Conservation (phyloP, 1,140 invertebrate genomes). For the Sycophila sp. region DNA sequence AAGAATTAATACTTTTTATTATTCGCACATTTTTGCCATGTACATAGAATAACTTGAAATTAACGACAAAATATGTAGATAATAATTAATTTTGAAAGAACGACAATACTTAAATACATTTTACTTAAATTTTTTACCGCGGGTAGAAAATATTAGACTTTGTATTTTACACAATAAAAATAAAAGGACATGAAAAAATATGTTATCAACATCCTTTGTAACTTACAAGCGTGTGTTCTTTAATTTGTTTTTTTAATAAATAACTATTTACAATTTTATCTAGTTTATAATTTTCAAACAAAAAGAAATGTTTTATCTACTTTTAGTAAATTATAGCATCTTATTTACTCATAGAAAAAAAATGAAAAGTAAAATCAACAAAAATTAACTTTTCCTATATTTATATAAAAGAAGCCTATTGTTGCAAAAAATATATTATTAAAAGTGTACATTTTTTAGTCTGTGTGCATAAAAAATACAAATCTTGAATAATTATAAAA, state of each 20-base stretch:
- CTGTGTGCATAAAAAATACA: not conserved
- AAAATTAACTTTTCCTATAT: too few species aligned
- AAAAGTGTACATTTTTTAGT: slow-evolving; percentile 11
- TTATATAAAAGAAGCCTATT: too few species aligned
- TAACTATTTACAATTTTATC: slow-evolving; percentile 48
- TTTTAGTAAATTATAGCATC: not conserved
- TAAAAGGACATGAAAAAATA: slow-evolving; percentile 38
- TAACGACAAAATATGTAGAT: too few species aligned
- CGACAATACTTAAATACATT: too few species aligned
- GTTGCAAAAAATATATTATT: not conserved
- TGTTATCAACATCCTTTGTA: slow-evolving; percentile 45
- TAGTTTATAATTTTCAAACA: not conserved
- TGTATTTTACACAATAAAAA: slow-evolving; percentile 3
- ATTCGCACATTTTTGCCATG: too few species aligned
- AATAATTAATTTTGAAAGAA: too few species aligned
- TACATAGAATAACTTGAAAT: too few species aligned
- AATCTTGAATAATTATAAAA: slow-evolving; percentile 10
- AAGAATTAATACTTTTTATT: too few species aligned
- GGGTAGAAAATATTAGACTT: too few species aligned
- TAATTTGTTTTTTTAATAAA: slow-evolving; percentile 44
- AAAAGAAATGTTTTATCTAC: not conserved
- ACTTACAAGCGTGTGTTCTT: slow-evolving; percentile 43
- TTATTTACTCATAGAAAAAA: too few species aligned
- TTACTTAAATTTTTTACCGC: too few species aligned
- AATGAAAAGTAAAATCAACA: too few species aligned